Evolutionary conservation across 2,888 invertebrate species (phyloP).

Genomic region (Balanococcus diminutus): DNA sequence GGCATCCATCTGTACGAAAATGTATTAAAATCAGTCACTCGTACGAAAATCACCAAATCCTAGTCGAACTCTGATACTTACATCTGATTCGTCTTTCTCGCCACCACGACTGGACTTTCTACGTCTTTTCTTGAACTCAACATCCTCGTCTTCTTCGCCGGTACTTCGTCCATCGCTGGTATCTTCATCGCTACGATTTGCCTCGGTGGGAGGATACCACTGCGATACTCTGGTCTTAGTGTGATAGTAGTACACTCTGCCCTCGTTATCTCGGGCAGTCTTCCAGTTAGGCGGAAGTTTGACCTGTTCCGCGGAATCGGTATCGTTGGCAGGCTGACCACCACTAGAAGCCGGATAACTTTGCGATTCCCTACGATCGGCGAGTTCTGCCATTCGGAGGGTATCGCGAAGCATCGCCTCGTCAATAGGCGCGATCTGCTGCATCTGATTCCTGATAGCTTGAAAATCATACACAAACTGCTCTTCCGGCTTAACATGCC

Average conservation of each 20-base stretch:
- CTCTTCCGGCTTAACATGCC: not conserved
- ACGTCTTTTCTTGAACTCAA: slow-evolving; percentile 59
- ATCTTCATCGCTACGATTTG: slow-evolving; percentile 23
- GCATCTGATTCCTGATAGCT: not conserved
- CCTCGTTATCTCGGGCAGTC: slow-evolving; percentile 78
- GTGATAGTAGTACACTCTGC: slow-evolving; percentile 91
- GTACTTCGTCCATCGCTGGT: slow-evolving; percentile 52
- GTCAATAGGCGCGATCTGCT: not conserved
- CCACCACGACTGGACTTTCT: slow-evolving; percentile 3
- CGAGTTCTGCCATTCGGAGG: not conserved
- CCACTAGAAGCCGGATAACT: not conserved
- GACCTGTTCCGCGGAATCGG: not conserved
- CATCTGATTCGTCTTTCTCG: not conserved
- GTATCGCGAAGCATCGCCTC: not conserved
- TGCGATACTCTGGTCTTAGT: slow-evolving; percentile 76
- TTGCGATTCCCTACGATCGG: not conserved
- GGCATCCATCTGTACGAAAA: slow-evolving; percentile 54
- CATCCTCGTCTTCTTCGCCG: slow-evolving; percentile 59
- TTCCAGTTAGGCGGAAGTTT: slow-evolving; percentile 85
- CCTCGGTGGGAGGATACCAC: slow-evolving; percentile 71
- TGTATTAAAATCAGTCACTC: not conserved
- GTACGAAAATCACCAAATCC: not conserved
- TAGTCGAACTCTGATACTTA: not conserved
- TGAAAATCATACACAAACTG: not conserved
- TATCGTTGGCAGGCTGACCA: not conserved